Conservation (phyloP, 2,113 vertebrate genomes). For the Ophthalmolycus amberensis region DNA sequence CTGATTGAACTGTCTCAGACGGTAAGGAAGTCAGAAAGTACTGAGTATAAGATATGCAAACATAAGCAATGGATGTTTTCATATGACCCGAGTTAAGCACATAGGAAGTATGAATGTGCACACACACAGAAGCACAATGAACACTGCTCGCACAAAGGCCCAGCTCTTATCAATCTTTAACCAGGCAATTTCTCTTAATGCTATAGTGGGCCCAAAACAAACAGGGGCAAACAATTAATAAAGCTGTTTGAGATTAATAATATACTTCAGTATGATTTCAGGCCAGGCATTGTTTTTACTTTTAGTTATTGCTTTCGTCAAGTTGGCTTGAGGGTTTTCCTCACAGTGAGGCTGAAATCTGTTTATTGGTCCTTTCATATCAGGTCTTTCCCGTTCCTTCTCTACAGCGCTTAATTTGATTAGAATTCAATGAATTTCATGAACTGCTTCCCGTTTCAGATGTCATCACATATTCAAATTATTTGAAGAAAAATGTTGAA, state of each 20-base stretch:
- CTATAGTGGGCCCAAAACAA: constrained; percentile 61
- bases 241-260: constrained; percentile 68
- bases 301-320: constrained; percentile 56
- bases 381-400: constrained; percentile 30
- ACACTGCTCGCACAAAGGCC: constrained; percentile 14
- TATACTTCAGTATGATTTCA: constrained; percentile 57
- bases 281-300: constrained; percentile 49
- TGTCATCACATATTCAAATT: constrained; percentile 51
- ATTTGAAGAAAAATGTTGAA: neutral
- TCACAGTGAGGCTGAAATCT: constrained; percentile 41
- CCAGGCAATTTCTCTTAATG: constrained; percentile 70
- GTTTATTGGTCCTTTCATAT: constrained; percentile 56
- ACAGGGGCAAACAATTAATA: constrained; percentile 57
- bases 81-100: constrained; percentile 1
- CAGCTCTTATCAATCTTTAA: constrained; percentile 79
- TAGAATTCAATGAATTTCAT: constrained; percentile 38
- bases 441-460: constrained; percentile 49
- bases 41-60: neutral
- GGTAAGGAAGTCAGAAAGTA: neutral
- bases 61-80: constrained; percentile 1
- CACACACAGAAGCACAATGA: neutral
- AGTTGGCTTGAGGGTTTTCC: constrained; percentile 47
- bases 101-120: neutral
- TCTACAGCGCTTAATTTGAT: constrained; percentile 59
- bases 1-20: neutral